phyloP scores from a whole-genome alignment of 2,797 vertebrate species.

The Mergus octosetaceus region DNA sequence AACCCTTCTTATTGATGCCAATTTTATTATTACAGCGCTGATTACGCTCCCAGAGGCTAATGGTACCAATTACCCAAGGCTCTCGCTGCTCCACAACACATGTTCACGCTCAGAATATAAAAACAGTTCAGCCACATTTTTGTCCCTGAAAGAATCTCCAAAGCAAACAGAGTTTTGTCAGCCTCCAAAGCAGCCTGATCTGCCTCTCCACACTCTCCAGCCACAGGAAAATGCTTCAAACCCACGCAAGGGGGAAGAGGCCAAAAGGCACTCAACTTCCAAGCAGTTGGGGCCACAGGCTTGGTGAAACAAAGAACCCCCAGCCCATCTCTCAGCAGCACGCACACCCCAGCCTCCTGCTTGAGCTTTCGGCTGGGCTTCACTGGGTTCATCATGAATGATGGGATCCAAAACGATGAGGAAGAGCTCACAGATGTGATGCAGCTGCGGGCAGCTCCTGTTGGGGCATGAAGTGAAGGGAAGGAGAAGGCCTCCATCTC shows the following conservation, averaged over 20 bases:
- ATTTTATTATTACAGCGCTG: constrained; percentile 30
- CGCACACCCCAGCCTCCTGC: neutral
- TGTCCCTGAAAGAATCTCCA: constrained; percentile 12
- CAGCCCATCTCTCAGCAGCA: neutral
- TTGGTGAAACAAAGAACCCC: neutral
- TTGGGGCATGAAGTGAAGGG: neutral
- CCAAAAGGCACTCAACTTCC: neutral
- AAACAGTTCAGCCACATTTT: constrained; percentile 20
- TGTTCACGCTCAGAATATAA: constrained; percentile 12
- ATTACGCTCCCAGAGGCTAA: constrained; percentile 20
- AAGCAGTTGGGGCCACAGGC: accelerated
- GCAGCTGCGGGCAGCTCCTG: constrained; percentile 1
- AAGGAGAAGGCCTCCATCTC: neutral
- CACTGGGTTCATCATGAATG: accelerated
- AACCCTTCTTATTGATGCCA: constrained; percentile 40
- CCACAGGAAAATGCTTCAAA: neutral
- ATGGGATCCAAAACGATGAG: neutral
- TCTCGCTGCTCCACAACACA: constrained; percentile 41
- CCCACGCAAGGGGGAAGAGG: neutral
- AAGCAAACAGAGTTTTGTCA: constrained; percentile 40
- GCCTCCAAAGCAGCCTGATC: neutral
- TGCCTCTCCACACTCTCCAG: neutral
- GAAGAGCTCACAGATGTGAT: constrained; percentile 19
- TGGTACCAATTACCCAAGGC: constrained; percentile 51
- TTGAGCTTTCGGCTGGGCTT: neutral